phyloP scores from a whole-genome alignment of 2,113 vertebrate genomes.

The Atrichornis clamosus region DNA sequence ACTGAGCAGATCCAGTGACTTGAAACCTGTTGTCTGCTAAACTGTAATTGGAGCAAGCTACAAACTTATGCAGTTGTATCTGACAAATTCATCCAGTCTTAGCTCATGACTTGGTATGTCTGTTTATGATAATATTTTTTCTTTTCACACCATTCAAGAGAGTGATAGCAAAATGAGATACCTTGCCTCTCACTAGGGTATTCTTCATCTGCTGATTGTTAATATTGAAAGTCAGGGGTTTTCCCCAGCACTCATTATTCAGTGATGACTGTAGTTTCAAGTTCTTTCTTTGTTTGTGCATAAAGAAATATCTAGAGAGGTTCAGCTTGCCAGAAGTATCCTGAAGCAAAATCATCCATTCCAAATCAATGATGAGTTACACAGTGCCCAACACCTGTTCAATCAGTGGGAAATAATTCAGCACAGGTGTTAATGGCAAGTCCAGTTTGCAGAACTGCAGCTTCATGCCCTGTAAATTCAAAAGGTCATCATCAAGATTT shows the following conservation, averaged over 20 bases:
- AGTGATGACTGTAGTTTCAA: background rate
- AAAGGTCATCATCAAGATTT: background rate
- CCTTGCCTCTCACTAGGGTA: background rate
- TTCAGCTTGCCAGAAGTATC: background rate
- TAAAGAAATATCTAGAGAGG: background rate
- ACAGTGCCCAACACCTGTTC: background rate
- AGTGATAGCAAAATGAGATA: background rate
- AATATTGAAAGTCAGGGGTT: background rate
- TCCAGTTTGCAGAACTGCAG: background rate
- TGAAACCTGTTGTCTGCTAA: background rate
- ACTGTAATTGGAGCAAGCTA: background rate
- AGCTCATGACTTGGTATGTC: background rate
- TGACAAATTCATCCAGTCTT: background rate
- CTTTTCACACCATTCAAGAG: background rate
- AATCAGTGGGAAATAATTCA: background rate
- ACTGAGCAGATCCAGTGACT: background rate
- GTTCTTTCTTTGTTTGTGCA: background rate
- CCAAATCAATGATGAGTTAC: background rate
- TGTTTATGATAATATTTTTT: background rate
- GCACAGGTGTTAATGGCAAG: background rate
- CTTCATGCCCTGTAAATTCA: background rate
- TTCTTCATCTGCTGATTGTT: background rate
- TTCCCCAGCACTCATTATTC: background rate
- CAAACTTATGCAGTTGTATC: background rate
- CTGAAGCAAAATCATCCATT: slow-evolving; percentile 7